Evolutionary conservation across 2,113 vertebrate genomes (phyloP).

Genomic region (Prionailurus bengalensis): DNA sequence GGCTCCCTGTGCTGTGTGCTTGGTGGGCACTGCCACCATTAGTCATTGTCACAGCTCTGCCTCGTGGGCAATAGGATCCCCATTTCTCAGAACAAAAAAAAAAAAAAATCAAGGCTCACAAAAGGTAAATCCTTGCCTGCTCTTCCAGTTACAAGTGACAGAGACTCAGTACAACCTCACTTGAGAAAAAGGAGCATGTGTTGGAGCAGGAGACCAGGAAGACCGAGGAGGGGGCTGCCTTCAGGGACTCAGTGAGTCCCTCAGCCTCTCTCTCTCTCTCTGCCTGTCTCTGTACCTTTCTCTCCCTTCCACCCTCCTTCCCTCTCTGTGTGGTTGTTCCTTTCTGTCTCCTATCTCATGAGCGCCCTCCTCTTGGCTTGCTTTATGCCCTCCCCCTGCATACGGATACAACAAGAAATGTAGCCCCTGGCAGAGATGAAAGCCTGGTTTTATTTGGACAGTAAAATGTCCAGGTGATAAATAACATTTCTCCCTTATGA

Average conservation of each 20-base stretch:
- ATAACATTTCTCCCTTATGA: not conserved
- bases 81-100: not conserved
- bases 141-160: not conserved
- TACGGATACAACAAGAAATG: not conserved
- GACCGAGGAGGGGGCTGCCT: not conserved
- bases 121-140: not conserved
- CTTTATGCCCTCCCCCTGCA: not conserved
- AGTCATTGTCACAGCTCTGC: not conserved
- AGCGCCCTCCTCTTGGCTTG: not conserved
- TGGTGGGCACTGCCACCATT: not conserved
- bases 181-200: not conserved
- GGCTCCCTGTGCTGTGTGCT: not conserved
- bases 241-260: not conserved
- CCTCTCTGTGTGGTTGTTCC: not conserved
- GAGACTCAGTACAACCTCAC: not conserved
- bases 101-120: not conserved
- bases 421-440: not conserved
- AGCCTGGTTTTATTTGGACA: not conserved
- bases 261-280: not conserved
- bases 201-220: accelerated
- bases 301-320: not conserved
- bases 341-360: not conserved
- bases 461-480: not conserved
- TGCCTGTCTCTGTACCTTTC: not conserved
- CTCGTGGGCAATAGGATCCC: not conserved